phyloP scores from a whole-genome alignment of 2,888 invertebrate genomes.

The Rotaria socialis region DNA sequence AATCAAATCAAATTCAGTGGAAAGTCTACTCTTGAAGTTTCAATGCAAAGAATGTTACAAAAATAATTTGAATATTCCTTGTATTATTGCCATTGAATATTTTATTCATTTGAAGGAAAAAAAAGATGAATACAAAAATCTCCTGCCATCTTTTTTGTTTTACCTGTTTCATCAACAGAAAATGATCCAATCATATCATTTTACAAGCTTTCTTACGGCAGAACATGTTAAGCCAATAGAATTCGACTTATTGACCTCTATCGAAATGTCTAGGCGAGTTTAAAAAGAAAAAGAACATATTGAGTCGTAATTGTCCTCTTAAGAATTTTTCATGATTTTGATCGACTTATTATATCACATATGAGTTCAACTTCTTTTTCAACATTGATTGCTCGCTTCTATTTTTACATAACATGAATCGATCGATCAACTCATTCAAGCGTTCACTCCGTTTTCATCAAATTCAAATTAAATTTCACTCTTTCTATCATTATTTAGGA shows the following conservation, averaged over 20 bases:
- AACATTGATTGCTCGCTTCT: not conserved
- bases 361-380: not conserved
- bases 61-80: too few species aligned
- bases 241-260: not conserved
- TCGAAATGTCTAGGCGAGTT: not conserved
- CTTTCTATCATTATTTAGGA: not conserved
- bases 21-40: too few species aligned
- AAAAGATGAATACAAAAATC: too few species aligned
- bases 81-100: too few species aligned
- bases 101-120: too few species aligned
- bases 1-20: too few species aligned
- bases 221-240: not conserved
- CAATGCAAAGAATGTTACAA: too few species aligned
- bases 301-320: not conserved
- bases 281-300: not conserved
- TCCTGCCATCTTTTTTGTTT: not conserved
- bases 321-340: not conserved
- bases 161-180: not conserved
- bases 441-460: not conserved
- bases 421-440: not conserved
- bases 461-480: not conserved
- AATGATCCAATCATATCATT: not conserved
- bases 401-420: not conserved
- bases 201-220: not conserved
- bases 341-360: not conserved